These are phyloP conservation scores for Saxidomus purpurata DNA, from an alignment of 1,140 invertebrate genomes.

Conservation along the genomic window DNA sequence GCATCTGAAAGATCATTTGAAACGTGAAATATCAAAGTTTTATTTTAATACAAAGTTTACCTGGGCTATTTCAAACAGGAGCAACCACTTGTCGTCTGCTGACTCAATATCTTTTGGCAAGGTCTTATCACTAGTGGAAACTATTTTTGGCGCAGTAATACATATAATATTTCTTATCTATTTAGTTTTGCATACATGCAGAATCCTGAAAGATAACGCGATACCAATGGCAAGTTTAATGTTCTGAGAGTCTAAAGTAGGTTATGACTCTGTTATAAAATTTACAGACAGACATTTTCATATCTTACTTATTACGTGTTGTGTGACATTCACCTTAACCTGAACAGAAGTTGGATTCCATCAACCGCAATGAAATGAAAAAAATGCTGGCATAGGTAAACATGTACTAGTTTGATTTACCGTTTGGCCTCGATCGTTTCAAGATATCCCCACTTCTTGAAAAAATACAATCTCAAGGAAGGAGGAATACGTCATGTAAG, in stretches of 20 bases:
- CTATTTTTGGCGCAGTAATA: constrained; percentile 45
- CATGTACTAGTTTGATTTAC: too few species aligned
- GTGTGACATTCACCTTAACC: neutral
- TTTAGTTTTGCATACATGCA: neutral
- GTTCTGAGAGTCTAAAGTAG: neutral
- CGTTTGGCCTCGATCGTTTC: too few species aligned
- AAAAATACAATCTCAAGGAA: too few species aligned
- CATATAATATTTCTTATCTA: constrained; percentile 37
- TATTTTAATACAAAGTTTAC: neutral
- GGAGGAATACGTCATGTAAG: too few species aligned
- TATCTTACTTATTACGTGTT: neutral
- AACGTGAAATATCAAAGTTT: constrained; percentile 23
- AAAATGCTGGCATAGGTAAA: too few species aligned
- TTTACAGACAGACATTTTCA: neutral
- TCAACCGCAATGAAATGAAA: too few species aligned
- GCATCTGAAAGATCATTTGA: neutral
- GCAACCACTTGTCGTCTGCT: constrained; percentile 31
- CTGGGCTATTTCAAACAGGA: neutral
- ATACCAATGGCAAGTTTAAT: neutral
- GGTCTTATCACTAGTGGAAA: neutral
- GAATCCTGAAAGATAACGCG: neutral
- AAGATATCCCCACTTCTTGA: too few species aligned
- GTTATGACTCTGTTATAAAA: neutral
- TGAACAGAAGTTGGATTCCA: too few species aligned
- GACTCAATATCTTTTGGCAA: constrained; percentile 39